phyloP scores from a whole-genome alignment of 35 echinoderm and acorn worm genomes.

The Ophioderma brevispina region DNA sequence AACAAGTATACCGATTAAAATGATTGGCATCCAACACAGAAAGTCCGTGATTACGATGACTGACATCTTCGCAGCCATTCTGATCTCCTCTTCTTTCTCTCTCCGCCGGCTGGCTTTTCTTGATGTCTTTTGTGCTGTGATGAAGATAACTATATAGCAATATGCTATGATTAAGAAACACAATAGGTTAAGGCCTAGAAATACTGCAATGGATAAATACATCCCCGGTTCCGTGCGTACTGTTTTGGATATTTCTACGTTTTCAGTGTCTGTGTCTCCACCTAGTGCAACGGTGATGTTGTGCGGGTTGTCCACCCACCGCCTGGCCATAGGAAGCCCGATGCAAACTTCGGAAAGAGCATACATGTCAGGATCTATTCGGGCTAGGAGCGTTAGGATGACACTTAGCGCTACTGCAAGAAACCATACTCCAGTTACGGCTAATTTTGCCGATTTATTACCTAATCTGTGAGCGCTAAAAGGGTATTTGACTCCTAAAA shows the following conservation, averaged over 20 bases:
- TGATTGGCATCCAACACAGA: constrained; percentile 60
- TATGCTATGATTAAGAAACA: not conserved
- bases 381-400: not conserved
- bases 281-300: not conserved
- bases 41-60: constrained; percentile 51
- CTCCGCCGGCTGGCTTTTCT: not conserved
- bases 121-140: not conserved
- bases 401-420: not conserved
- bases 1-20: constrained; percentile 41
- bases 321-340: constrained; percentile 2
- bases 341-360: constrained; percentile 34
- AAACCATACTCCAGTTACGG: not conserved
- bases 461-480: not conserved
- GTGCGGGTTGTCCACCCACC: not conserved
- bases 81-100: constrained; percentile 20
- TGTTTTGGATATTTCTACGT: constrained; percentile 8
- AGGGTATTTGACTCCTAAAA: constrained; percentile 37
- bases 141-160: constrained; percentile 32
- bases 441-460: not conserved
- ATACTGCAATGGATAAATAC: constrained; percentile 29
- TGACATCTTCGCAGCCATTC: constrained; percentile 24
- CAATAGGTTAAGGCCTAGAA: constrained; percentile 27
- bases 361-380: constrained; percentile 9
- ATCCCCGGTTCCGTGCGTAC: not conserved
- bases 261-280: not conserved